Percentiles rank a stretch among this genome's conserved stretches.
Evolutionary conservation across 2,797 vertebrate genomes (phyloP).

Genomic region (Phataginus tricuspis): DNA sequence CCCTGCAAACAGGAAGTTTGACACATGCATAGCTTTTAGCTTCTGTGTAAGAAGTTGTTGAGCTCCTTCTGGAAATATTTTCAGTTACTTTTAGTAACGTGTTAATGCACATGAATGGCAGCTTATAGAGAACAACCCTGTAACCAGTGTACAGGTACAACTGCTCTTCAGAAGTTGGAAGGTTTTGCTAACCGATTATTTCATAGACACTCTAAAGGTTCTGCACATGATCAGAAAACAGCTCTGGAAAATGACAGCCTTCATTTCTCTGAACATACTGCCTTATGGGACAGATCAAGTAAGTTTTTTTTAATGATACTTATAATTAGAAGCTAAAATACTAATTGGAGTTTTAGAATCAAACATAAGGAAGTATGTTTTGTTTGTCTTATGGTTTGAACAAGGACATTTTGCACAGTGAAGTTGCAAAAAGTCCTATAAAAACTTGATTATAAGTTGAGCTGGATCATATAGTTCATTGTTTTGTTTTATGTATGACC

Average conservation of each 20-base stretch:
- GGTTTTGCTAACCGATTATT: constrained; percentile 93
- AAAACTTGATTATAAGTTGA: constrained; percentile 57
- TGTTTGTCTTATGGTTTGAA: not conserved
- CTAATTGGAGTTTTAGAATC: constrained; percentile 32
- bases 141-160: constrained; percentile 83
- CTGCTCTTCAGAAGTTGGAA: constrained; percentile 91
- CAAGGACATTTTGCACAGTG: constrained; percentile 48
- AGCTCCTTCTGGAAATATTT: constrained; percentile 76
- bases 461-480: constrained; percentile 25
- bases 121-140: constrained; percentile 89
- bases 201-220: constrained; percentile 90
- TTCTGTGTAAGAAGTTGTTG: constrained; percentile 77
- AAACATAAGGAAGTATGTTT: not conserved
- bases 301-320: constrained; percentile 86
- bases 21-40: constrained; percentile 81
- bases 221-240: constrained; percentile 88
- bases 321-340: constrained; percentile 25
- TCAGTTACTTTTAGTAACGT: constrained; percentile 64
- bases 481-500: constrained; percentile 40
- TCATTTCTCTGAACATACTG: constrained; percentile 90
- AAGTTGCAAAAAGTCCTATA: constrained; percentile 48
- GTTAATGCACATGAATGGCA: constrained; percentile 88
- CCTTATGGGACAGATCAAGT: constrained; percentile 94
- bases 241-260: constrained; percentile 90
- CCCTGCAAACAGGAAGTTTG: constrained; percentile 93